phyloP scores from a whole-genome alignment of 2,888 invertebrate species.

The Nephrotoma guestfalica region DNA sequence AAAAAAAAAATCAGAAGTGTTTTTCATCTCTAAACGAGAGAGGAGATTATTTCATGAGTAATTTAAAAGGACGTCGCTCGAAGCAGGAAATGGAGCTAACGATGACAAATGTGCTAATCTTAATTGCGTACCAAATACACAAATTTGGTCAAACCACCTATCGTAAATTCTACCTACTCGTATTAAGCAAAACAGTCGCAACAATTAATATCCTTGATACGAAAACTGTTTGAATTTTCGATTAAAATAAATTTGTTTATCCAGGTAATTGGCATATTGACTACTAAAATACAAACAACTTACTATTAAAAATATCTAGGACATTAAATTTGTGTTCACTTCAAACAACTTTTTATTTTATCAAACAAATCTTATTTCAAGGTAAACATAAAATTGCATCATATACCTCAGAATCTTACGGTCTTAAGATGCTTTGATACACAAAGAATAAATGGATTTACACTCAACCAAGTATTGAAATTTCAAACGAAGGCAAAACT shows the following conservation, averaged over 20 bases:
- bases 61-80: no score
- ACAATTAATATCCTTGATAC: no score
- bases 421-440: background rate
- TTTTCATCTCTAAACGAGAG: no score
- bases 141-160: no score
- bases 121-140: no score
- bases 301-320: background rate
- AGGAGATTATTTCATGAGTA: no score
- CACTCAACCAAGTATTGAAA: background rate
- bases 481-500: background rate
- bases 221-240: no score
- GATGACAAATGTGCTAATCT: no score
- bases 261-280: background rate
- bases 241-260: background rate
- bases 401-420: background rate
- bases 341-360: background rate
- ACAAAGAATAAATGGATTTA: background rate
- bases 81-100: no score
- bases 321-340: background rate
- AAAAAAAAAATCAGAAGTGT: no score
- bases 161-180: no score
- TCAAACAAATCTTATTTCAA: background rate
- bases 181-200: no score
- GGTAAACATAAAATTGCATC: background rate
- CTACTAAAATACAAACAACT: background rate